These are phyloP conservation scores for Esperia sulphurella DNA, from an alignment of 2,888 invertebrate species.

Conservation along the genomic window DNA sequence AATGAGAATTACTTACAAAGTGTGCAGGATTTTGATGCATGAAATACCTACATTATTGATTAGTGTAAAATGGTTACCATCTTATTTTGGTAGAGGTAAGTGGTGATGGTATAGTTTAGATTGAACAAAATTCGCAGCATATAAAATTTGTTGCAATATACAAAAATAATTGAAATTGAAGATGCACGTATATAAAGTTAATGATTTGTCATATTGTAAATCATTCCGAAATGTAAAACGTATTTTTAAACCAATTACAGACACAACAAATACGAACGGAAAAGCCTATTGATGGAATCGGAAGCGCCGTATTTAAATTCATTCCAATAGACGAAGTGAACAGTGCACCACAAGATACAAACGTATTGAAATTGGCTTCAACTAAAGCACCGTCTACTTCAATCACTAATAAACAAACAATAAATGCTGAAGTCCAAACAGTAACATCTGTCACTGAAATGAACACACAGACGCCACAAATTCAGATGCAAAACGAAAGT, in stretches of 20 bases:
- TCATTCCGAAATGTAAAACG: constrained; percentile 3
- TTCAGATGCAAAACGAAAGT: constrained; percentile 34
- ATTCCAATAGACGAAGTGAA: constrained; percentile 71
- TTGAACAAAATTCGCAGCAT: too few relatives aligned
- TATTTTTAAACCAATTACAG: constrained; percentile 47
- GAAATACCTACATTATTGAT: not conserved
- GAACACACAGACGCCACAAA: constrained; percentile 49
- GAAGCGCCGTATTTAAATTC: constrained; percentile 65
- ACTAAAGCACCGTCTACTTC: constrained; percentile 47
- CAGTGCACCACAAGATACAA: constrained; percentile 55
- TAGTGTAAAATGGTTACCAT: not conserved
- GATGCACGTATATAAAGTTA: not conserved
- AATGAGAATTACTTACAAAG: not conserved
- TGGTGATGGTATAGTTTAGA: constrained; percentile 37
- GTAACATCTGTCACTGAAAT: constrained; percentile 51
- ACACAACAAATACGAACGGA: constrained; percentile 76
- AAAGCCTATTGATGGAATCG: constrained; percentile 61
- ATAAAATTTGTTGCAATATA: too few relatives aligned
- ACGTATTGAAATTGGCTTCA: constrained; percentile 61
- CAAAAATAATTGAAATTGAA: too few relatives aligned
- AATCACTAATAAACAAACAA: too few relatives aligned
- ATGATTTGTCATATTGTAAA: not conserved
- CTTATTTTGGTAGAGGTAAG: constrained; percentile 46
- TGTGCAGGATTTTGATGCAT: not conserved
- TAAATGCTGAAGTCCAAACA: constrained; percentile 38